phyloP scores from a whole-genome alignment of 2,888 invertebrate species.

The Drosophila mercatorum region DNA sequence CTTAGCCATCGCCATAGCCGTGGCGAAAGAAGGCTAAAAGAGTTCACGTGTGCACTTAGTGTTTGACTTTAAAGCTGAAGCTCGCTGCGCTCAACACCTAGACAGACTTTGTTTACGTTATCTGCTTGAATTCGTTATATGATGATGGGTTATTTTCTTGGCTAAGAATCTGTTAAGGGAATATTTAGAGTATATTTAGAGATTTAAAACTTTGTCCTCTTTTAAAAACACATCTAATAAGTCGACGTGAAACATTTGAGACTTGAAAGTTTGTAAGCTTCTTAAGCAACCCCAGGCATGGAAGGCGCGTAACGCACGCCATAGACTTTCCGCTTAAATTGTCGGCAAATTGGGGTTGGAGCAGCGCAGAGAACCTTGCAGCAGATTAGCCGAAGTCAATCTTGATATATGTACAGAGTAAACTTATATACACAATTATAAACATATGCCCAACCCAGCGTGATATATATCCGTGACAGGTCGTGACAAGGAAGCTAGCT shows the following conservation, averaged over 20 bases:
- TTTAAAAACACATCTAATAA: neutral
- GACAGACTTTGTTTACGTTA: neutral
- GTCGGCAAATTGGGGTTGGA: neutral
- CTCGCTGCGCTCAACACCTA: neutral
- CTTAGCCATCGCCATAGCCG: conserved; percentile 34
- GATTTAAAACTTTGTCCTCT: too few species aligned
- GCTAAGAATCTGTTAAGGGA: neutral
- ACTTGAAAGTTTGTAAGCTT: neutral
- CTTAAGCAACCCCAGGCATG: neutral
- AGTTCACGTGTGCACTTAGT: conserved; percentile 70
- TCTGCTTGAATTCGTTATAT: neutral
- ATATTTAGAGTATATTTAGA: neutral
- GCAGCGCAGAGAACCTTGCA: conserved; percentile 27
- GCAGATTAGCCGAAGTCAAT: conserved; percentile 65
- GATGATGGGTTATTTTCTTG: neutral
- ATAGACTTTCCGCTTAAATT: conserved; percentile 5
- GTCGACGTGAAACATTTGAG: conserved; percentile 4
- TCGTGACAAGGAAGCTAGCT: conserved; percentile 20
- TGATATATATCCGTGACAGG: conserved; percentile 26
- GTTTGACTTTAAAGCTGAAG: conserved; percentile 46
- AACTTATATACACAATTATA: conserved; percentile 4
- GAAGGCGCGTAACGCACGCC: neutral
- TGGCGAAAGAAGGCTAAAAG: conserved; percentile 33
- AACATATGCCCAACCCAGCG: conserved; percentile 31
- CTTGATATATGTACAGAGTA: conserved; percentile 37